These are phyloP conservation scores for Pristionchus japonicus DNA, from an alignment of 2,888 invertebrate species.

Conservation along the genomic window DNA sequence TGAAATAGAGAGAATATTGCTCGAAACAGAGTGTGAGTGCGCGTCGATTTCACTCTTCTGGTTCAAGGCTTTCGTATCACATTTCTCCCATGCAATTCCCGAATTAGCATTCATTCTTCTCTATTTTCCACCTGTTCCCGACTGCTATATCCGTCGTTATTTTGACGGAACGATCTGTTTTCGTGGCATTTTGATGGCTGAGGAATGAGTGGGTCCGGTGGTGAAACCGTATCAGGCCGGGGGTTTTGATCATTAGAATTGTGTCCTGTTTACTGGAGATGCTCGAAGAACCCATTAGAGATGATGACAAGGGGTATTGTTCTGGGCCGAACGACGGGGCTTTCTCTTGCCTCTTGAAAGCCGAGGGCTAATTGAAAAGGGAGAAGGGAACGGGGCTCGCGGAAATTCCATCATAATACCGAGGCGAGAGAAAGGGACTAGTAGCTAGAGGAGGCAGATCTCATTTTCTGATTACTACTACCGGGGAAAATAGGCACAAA, in stretches of 20 bases:
- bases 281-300: neutral
- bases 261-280: neutral
- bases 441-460: neutral
- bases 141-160: neutral
- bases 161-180: neutral
- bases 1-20: too few species aligned
- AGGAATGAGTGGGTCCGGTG: neutral
- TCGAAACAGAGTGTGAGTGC: neutral
- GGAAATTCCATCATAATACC: constrained; percentile 11
- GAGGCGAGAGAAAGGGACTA: neutral
- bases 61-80: neutral
- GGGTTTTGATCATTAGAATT: neutral
- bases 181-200: neutral
- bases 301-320: neutral
- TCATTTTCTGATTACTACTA: constrained; percentile 39
- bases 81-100: neutral
- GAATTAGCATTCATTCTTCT: neutral
- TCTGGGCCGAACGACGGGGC: neutral
- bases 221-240: neutral
- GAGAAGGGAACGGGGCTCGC: neutral
- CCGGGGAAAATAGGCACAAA: neutral
- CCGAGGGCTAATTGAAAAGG: neutral
- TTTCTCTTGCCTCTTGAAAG: neutral
- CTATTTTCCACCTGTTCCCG: neutral
- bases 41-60: neutral